Evolutionary conservation across 35 echinoderm and acorn worm species (phyloP), one percentile per base, ranked within the genome.

Genomic region (Lytechinus pictus): DNA sequence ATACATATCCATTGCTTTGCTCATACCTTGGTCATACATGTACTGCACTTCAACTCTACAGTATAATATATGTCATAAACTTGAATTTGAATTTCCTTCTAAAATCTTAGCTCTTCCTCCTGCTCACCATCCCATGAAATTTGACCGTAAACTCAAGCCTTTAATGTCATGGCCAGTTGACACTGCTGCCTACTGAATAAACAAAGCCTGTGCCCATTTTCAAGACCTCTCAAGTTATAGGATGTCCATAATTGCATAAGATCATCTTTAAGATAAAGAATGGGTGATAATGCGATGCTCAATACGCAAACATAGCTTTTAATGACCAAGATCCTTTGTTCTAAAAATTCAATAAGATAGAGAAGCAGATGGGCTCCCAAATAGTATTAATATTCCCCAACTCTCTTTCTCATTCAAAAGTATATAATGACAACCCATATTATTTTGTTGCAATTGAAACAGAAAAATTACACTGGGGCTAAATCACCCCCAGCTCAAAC

Each of bases 101-200:
- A 3, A 4, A 16, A 79, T 16, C 21, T n/a, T 79, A 79, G 19
- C 66, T 79, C 66, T 24, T 79, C 19, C 19, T 16, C 66, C 66
- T 79, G 66, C n/a, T 14, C 4, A 79, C 16, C 66, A 79, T 79
- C 16, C 66, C 21, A 8, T 79, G 66, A 79, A 79, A 79, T 79
- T 79, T 79, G 19, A 79, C 66, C 66, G 8, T 16, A 79, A 79
- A 79, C n/a, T 79, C 66, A 79, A 79, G 4, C 66, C 66, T 14
- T 79, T 79, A 79, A 79, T 79, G 66, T 79, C 66, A 79, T 79
- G 66, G 66, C 66, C 14, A 79, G 66, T 79, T 79, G 66, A 79
- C 66, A 79, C 66, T 79, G 66, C 66, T 79, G 66, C 19, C 66
- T 79, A 79, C 66, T 79, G 66, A 79, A 79, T 79, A 16, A 79